Evolutionary conservation across 2,113 vertebrate species (phyloP).

Genomic region (Entelurus aequoreus): DNA sequence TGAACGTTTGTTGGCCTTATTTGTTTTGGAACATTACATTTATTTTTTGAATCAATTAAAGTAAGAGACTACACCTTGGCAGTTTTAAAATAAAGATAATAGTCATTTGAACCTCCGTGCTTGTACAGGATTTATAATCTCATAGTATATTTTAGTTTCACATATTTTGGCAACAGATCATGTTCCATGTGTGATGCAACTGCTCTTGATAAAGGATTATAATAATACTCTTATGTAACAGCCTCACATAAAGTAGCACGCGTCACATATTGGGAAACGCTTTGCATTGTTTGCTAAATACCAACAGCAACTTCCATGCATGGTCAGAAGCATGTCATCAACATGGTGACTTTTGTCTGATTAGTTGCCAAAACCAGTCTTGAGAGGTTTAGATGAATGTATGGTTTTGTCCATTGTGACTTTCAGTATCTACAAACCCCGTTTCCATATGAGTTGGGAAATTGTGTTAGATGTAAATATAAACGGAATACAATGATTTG

Average conservation of each 20-base stretch:
- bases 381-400: not conserved
- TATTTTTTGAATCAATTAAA: no score
- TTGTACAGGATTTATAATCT: not conserved
- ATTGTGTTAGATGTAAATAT: no score
- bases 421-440: not conserved
- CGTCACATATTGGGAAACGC: not conserved
- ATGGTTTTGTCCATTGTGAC: not conserved
- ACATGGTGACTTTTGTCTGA: not conserved
- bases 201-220: slow-evolving; percentile 27
- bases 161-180: slow-evolving; percentile 18
- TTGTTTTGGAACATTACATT: not conserved
- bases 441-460: no score
- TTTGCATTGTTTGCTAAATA: not conserved
- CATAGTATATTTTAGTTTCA: not conserved
- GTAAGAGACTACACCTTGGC: not conserved
- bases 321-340: not conserved
- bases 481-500: no score
- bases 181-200: slow-evolving; percentile 8
- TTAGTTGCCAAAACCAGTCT: slow-evolving; percentile 1
- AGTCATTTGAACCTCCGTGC: not conserved
- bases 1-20: not conserved
- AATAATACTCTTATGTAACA: slow-evolving; percentile 13
- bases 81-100: not conserved
- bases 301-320: not conserved
- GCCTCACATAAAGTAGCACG: not conserved